These are phyloP conservation scores for Teleogryllus oceanicus DNA, from an alignment of 2,888 invertebrate genomes.

Conservation along the genomic window DNA sequence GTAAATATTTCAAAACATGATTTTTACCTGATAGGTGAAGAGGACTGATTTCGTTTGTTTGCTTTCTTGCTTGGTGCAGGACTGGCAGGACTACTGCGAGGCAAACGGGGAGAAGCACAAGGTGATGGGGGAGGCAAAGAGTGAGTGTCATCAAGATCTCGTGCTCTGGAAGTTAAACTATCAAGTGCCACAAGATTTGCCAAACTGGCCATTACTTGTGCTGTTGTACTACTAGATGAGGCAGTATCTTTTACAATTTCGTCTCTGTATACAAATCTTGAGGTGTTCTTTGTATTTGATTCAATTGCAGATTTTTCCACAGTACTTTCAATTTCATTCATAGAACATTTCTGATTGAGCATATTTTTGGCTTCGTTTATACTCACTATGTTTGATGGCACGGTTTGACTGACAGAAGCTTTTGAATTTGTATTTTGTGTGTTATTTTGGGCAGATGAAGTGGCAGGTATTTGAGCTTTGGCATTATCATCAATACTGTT, in stretches of 20 bases:
- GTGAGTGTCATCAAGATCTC: conserved; percentile 43
- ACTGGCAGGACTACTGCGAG: conserved; percentile 72
- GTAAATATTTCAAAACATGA: conserved; percentile 11
- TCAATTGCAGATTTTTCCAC: background rate
- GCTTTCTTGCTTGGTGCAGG: conserved; percentile 68
- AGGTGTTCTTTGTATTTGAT: background rate
- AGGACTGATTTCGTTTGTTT: conserved; percentile 71
- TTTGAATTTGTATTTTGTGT: background rate
- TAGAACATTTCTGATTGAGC: background rate
- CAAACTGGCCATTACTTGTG: background rate
- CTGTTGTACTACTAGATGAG: background rate
- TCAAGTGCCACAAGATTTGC: conserved; percentile 18
- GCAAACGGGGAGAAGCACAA: conserved; percentile 53
- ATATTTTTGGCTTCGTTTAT: background rate
- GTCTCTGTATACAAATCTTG: background rate
- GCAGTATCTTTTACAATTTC: background rate
- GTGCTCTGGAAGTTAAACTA: conserved; percentile 11
- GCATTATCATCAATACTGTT: background rate
- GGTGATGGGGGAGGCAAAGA: conserved; percentile 49
- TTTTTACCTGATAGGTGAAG: conserved; percentile 67
- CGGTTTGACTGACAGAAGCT: background rate
- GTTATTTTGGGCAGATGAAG: conserved; percentile 5
- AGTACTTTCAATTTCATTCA: background rate
- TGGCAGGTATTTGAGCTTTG: background rate
- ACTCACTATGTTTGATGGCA: background rate